Evolutionary conservation across 2,113 vertebrate genomes (phyloP).

Genomic region (Eonycteris spelaea): DNA sequence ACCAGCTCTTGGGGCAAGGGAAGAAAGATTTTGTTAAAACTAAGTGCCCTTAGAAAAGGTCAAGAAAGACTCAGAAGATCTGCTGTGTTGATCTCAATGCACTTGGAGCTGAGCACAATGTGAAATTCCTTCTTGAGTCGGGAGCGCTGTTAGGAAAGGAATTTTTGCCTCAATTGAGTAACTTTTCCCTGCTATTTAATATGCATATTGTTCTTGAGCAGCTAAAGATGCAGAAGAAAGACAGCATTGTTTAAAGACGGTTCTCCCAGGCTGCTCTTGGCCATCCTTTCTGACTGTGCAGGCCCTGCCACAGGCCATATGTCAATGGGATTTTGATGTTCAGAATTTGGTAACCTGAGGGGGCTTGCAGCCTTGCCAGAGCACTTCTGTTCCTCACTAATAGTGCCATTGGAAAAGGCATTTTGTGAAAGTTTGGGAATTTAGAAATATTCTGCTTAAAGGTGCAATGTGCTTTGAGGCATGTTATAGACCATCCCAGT

Average conservation of each 20-base stretch:
- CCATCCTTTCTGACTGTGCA: constrained; percentile 18
- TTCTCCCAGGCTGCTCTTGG: constrained; percentile 38
- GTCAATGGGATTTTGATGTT: constrained; percentile 45
- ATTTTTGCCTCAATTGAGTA: constrained; percentile 34
- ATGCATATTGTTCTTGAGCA: constrained; percentile 7
- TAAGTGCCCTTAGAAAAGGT: neutral
- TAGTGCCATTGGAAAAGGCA: neutral
- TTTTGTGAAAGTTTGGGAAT: constrained; percentile 5
- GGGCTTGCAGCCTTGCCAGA: neutral
- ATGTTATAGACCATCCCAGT: neutral
- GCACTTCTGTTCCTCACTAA: constrained; percentile 13
- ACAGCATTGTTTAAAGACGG: constrained; percentile 62
- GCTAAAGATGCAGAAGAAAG: constrained; percentile 63
- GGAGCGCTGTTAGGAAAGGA: constrained; percentile 37
- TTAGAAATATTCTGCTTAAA: constrained; percentile 16
- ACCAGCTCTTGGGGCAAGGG: neutral
- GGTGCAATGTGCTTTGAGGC: neutral
- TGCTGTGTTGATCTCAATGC: neutral
- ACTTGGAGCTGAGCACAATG: neutral
- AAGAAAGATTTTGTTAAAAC: neutral
- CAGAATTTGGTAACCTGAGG: constrained; percentile 46
- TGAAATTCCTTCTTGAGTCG: constrained; percentile 44
- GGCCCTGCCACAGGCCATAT: neutral
- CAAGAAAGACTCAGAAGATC: neutral
- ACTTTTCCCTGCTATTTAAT: constrained; percentile 46